These are phyloP conservation scores for Andrena marginata DNA, from an alignment of 2,888 invertebrate genomes.

Conservation along the genomic window DNA sequence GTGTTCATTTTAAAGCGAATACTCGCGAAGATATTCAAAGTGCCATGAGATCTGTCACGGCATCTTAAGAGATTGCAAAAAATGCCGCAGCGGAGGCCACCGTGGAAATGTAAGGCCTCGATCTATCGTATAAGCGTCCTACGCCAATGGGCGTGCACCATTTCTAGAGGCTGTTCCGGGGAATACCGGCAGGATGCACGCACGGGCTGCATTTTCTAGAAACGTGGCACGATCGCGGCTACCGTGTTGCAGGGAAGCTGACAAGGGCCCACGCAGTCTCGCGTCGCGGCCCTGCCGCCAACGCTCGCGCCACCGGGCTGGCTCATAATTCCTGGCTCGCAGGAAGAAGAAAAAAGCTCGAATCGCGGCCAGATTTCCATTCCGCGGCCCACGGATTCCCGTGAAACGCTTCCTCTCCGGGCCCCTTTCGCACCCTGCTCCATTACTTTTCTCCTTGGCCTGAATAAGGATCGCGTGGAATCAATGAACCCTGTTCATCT, in stretches of 20 bases:
- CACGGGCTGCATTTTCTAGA: constrained; percentile 57
- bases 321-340: constrained; percentile 68
- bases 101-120: neutral
- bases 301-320: constrained; percentile 59
- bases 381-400: constrained; percentile 67
- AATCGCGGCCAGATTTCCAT: constrained; percentile 68
- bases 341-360: constrained; percentile 31
- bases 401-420: constrained; percentile 55
- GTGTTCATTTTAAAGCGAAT: neutral
- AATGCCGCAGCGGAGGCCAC: neutral
- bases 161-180: constrained; percentile 41
- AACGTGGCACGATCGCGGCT: constrained; percentile 51
- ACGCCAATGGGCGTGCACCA: constrained; percentile 60
- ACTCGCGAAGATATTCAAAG: neutral
- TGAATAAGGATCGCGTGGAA: constrained; percentile 13
- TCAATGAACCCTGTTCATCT: neutral
- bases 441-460: constrained; percentile 8
- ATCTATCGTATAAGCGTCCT: constrained; percentile 33
- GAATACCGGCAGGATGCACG: constrained; percentile 43
- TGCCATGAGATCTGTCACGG: neutral
- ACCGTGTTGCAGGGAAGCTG: constrained; percentile 54
- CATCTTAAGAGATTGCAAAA: neutral
- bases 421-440: constrained; percentile 13
- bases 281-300: constrained; percentile 63
- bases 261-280: constrained; percentile 67